phyloP scores from a whole-genome alignment of 2,797 vertebrate genomes.

The Taenioides sp. region DNA sequence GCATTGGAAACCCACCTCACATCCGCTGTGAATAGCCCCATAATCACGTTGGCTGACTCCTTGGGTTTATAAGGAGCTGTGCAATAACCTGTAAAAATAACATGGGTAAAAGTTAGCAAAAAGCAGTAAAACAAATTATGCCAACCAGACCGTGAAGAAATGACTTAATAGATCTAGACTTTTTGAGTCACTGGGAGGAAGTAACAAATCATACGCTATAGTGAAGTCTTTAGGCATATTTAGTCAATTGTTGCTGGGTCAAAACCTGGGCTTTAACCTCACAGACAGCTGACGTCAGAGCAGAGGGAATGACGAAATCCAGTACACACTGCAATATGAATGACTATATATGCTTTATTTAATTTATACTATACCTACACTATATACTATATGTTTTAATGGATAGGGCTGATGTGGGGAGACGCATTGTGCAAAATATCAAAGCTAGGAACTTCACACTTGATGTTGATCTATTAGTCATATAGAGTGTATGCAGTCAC shows the following conservation, averaged over 20 bases:
- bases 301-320: background rate
- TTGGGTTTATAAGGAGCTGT: background rate
- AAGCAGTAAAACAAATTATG: conserved; percentile 1
- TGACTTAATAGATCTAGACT: conserved; percentile 13
- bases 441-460: background rate
- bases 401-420: background rate
- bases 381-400: no score
- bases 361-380: background rate
- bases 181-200: conserved; percentile 9
- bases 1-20: conserved; percentile 13
- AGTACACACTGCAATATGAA: background rate
- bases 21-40: background rate
- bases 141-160: conserved; percentile 17
- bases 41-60: background rate
- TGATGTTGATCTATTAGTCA: no score
- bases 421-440: no score
- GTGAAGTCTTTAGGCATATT: conserved; percentile 1
- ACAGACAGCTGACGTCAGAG: background rate
- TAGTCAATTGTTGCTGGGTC: conserved; percentile 18
- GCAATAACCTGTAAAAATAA: conserved; percentile 7
- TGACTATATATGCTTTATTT: background rate
- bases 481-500: no score
- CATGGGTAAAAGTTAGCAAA: background rate
- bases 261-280: background rate
- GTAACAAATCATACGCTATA: conserved; percentile 3